Base-by-base conservation (phyloP, 2,888 invertebrate species). In the Schrankia costaestrigalis region DNA sequence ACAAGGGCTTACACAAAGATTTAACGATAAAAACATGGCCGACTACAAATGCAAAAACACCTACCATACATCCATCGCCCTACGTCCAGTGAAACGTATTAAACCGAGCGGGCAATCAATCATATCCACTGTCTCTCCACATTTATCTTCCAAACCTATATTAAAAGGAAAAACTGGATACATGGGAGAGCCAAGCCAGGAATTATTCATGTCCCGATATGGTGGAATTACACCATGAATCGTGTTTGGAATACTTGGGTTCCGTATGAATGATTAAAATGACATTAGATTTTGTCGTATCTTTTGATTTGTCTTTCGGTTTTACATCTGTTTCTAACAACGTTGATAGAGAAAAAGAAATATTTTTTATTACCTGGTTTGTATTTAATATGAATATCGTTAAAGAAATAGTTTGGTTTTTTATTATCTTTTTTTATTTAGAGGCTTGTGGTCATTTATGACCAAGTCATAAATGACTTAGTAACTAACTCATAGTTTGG, bases 101-200 rank as follows among this genome's bases (percentile, higher is more conserved):
- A 38, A 80, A 71, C 65, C 70, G 60, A 55, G 37, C 35, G 19
- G 26, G 54, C 71, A 63, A 84, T 83, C 81, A 77, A 83, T 84
- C 83, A 82, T 40, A 28, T 24, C 29, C 68, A 65, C 61, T 78
- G 81, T 81, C 80, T 80, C 76, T 59, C 67, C 62, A 73, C 77
- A 83, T 84, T 81, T 79, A 82, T 83, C 82, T 78, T 74, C 68
- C 32, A 41, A 56, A 52, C 75, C 75, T 74, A 78, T 80, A 80
- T 81, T 80, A 83, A 81, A 79, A 75, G 72, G 71, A 74, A 74
- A 73, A 64, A 60, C 59, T 36, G 40, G 63, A 67, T 52, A 58
- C 42, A 56, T 43, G 54, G 59, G 68, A 60, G 59, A 31, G 43
- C 37, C n/a, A n/a, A n/a, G n/a, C 41, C 50, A 30, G 54, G 76